Conservation (phyloP, 2,888 invertebrate genomes). For the Myathropa florea region DNA sequence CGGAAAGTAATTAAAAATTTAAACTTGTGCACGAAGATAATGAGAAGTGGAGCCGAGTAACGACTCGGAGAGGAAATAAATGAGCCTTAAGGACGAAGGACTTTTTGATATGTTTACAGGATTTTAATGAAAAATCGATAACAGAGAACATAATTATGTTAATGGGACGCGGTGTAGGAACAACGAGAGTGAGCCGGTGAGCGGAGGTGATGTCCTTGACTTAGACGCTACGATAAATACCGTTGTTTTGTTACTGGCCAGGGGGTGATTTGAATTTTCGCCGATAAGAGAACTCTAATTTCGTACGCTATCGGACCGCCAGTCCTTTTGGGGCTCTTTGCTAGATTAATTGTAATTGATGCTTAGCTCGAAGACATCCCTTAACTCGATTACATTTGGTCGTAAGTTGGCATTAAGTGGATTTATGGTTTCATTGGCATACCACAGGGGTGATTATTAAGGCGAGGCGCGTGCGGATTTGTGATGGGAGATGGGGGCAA, state of each 20-base stretch:
- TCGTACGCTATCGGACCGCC: not conserved
- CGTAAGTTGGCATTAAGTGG: not conserved
- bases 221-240: not conserved
- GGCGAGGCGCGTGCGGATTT: not conserved
- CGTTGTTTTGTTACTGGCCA: not conserved
- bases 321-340: not conserved
- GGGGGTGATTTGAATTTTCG: not conserved
- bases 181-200: conserved; percentile 1
- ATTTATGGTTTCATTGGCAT: not conserved
- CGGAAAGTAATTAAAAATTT: conserved; percentile 53
- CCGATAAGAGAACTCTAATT: not conserved
- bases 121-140: conserved; percentile 52
- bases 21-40: conserved; percentile 36
- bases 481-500: not conserved
- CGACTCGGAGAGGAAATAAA: conserved; percentile 20
- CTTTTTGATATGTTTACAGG: conserved; percentile 37
- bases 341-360: not conserved
- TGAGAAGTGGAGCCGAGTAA: not conserved
- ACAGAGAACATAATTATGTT: conserved; percentile 2
- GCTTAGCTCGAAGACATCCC: not conserved
- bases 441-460: not conserved
- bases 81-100: conserved; percentile 28
- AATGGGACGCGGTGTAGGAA: not conserved
- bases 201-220: not conserved
- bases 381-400: not conserved